Conservation (phyloP, 1,140 invertebrate species). For the Atopsyche davidsoni region DNA sequence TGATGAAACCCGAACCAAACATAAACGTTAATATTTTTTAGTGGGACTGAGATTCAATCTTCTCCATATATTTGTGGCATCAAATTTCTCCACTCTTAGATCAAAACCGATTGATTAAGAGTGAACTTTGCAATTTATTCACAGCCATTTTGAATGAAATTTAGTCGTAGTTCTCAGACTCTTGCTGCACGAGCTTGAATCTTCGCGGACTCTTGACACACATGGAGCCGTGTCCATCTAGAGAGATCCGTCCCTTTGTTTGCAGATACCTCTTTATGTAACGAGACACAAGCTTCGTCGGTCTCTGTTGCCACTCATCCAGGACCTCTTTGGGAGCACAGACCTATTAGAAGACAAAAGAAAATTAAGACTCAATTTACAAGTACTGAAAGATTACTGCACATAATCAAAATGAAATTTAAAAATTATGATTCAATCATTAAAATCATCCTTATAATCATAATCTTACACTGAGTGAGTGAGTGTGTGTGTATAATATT, state of each 20-base stretch:
- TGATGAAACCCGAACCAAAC: not conserved
- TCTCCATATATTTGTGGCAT: too few species aligned
- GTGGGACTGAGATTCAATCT: too few species aligned
- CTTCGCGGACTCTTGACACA: conserved; percentile 76
- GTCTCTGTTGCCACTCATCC: conserved; percentile 88
- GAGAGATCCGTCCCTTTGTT: conserved; percentile 61
- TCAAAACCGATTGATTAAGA: too few species aligned
- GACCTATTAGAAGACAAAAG: conserved; percentile 52
- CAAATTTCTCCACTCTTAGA: too few species aligned
- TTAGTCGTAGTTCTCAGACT: conserved; percentile 86
- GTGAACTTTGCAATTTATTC: too few species aligned
- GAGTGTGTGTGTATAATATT: too few species aligned
- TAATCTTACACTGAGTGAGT: too few species aligned
- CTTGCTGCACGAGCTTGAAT: conserved; percentile 83
- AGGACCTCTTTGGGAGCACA: conserved; percentile 81
- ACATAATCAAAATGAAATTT: too few species aligned
- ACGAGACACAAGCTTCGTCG: conserved; percentile 78
- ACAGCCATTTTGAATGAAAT: not conserved
- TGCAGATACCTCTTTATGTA: conserved; percentile 82
- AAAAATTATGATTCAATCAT: too few species aligned
- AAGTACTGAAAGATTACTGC: not conserved
- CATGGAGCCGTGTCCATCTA: conserved; percentile 69
- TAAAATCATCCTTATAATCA: too few species aligned
- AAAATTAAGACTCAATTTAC: conserved; percentile 1
- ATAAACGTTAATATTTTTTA: not conserved